Percentiles rank a stretch among this genome's conserved stretches.
Conservation (phyloP, 2,113 vertebrate genomes). For the Diphyllodes magnificus region DNA sequence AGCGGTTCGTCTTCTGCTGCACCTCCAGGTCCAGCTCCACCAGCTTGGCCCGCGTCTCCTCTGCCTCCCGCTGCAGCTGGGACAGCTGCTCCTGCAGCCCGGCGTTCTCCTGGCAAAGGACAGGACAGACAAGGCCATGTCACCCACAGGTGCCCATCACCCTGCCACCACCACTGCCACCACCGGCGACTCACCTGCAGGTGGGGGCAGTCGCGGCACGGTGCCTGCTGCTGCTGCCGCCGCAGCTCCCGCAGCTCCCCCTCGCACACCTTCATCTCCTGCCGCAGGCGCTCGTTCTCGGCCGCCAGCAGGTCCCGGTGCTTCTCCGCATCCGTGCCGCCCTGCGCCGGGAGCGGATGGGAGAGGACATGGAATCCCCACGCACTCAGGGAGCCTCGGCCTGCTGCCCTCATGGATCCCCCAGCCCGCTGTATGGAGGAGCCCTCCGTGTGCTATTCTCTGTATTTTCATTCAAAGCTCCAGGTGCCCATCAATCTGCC, state of each 20-base stretch:
- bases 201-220: slow-evolving; percentile 72
- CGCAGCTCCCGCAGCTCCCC: slow-evolving; percentile 70
- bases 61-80: slow-evolving; percentile 77
- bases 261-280: slow-evolving; percentile 81
- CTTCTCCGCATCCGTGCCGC: slow-evolving; percentile 89
- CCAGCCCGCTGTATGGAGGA: background rate
- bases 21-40: slow-evolving; percentile 78
- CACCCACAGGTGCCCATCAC: accelerated
- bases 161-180: accelerated
- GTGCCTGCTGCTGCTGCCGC: background rate
- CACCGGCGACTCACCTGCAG: slow-evolving; percentile 58
- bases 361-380: background rate
- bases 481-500: background rate
- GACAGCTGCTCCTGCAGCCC: slow-evolving; percentile 74
- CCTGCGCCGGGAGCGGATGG: slow-evolving; percentile 47
- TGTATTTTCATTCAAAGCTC: background rate
- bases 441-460: background rate
- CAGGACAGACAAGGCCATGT: accelerated
- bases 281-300: slow-evolving; percentile 87
- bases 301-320: slow-evolving; percentile 87
- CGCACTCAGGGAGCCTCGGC: accelerated
- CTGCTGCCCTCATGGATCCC: background rate
- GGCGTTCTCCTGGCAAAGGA: slow-evolving; percentile 65
- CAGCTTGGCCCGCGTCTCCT: slow-evolving; percentile 68
- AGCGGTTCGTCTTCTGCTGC: slow-evolving; percentile 76